A percentile compares a stretch with the other conserved stretches of the same genome.
phyloP scores from a whole-genome alignment of 2,888 invertebrate species.

The Andrena fulva region DNA sequence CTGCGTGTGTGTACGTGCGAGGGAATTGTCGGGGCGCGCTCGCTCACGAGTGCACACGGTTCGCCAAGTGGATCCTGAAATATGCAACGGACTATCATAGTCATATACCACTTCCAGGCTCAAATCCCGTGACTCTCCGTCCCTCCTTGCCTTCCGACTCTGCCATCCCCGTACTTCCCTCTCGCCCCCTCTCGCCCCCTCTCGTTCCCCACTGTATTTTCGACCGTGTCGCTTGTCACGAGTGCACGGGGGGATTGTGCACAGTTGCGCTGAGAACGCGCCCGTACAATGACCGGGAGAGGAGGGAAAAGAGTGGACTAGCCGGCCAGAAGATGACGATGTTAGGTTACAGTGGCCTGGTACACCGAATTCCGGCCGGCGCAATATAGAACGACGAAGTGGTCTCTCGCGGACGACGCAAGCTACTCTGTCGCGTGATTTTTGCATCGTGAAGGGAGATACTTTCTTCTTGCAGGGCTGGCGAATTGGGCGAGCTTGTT shows the following conservation, averaged over 20 bases:
- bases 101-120: slow-evolving; percentile 69
- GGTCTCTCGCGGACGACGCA: slow-evolving; percentile 1
- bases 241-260: slow-evolving; percentile 38
- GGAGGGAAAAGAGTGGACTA: slow-evolving; percentile 44
- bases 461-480: neutral
- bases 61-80: slow-evolving; percentile 71
- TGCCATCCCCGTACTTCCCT: neutral
- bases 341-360: slow-evolving; percentile 49
- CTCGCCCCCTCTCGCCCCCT: neutral
- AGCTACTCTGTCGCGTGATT: neutral
- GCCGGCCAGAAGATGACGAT: slow-evolving; percentile 55
- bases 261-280: slow-evolving; percentile 45
- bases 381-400: slow-evolving; percentile 33
- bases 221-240: slow-evolving; percentile 32
- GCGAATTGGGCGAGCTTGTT: neutral
- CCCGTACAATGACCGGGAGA: slow-evolving; percentile 41
- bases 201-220: slow-evolving; percentile 23
- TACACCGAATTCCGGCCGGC: slow-evolving; percentile 31
- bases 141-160: slow-evolving; percentile 8
- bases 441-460: neutral
- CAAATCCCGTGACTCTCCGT: slow-evolving; percentile 61
- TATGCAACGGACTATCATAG: slow-evolving; percentile 74
- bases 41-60: slow-evolving; percentile 46
- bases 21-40: slow-evolving; percentile 48
- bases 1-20: slow-evolving; percentile 2